Conservation (phyloP, 2,113 vertebrate genomes). For the Bos taurus region DNA sequence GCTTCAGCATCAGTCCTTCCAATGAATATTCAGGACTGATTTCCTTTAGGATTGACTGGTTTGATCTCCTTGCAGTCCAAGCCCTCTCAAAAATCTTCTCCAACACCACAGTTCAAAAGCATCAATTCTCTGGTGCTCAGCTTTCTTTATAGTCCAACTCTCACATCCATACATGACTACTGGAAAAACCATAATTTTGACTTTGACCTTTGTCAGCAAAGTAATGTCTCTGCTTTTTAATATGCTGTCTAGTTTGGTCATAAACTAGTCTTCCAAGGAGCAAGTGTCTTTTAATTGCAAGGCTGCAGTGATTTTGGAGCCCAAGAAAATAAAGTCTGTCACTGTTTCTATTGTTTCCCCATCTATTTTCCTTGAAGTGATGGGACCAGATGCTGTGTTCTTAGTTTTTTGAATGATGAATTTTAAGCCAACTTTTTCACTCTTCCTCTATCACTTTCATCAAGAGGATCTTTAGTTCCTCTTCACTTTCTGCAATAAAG, state of each 20-base stretch:
- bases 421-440: neutral
- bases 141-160: neutral
- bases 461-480: neutral
- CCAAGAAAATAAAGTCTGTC: neutral
- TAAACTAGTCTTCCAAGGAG: neutral
- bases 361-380: neutral
- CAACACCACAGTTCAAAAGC: neutral
- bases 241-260: neutral
- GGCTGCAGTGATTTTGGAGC: neutral
- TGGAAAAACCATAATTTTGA: neutral
- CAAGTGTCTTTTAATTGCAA: neutral
- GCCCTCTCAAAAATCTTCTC: neutral
- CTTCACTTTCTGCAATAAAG: neutral
- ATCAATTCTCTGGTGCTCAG: neutral
- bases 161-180: neutral
- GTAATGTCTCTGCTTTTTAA: neutral
- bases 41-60: neutral
- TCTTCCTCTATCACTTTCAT: neutral
- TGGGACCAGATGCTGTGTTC: neutral
- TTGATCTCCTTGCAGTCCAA: neutral
- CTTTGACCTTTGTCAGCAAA: neutral
- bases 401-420: neutral
- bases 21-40: neutral
- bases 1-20: neutral
- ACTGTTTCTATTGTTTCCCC: neutral